Evolutionary conservation across 2,888 invertebrate genomes (phyloP), one percentile per base, ranked within the genome.

Genomic region (Acrocyrtus sp.): DNA sequence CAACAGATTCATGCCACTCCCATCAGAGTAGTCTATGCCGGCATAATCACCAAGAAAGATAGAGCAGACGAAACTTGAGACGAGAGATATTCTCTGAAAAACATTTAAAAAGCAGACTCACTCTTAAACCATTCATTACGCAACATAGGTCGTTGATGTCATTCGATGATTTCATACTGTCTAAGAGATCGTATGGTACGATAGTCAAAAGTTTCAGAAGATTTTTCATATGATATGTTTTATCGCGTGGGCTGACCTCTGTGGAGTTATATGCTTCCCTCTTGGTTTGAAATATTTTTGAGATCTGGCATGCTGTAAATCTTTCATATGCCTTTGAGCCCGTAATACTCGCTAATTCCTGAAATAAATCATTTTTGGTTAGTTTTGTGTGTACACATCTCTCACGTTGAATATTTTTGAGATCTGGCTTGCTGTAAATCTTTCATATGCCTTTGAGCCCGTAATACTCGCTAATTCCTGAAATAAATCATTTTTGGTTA

Each of bases 1-100:
- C 81, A 98, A 86, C 19, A 98, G 86, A 86, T 98, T 98, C 96
- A 96, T 98, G 17, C 98, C 98, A 0, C 96, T 96, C 0, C 92
- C 98, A 84, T 98, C 98, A 0, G 95, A 89, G 78, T 88, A 89
- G 85, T 98, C 98, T 56, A 98, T 95, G 0, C 95, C 91, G 0
- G 96, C 96, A 77, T 95, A 91, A 81, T 89, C 87, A 1, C 97
- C 97, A 45, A 95, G 85, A 83, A 98, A 91, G 61, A 98, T 84
- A 0, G 95, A 94, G 73, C 94, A 93, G 0, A 92, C 89, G 85
- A 98, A 98, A 81, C 95, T 97, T 82, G 97, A 97, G 3, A 98
- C 90, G 48, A 98, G 86, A 0, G 97, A 96, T 80, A 98, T 94
- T 81, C 95, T 87, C 91, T 92, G 84, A 69, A 88, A 87, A 61